phyloP scores from a whole-genome alignment of 2,888 invertebrate genomes.

The Elysia crispata region DNA sequence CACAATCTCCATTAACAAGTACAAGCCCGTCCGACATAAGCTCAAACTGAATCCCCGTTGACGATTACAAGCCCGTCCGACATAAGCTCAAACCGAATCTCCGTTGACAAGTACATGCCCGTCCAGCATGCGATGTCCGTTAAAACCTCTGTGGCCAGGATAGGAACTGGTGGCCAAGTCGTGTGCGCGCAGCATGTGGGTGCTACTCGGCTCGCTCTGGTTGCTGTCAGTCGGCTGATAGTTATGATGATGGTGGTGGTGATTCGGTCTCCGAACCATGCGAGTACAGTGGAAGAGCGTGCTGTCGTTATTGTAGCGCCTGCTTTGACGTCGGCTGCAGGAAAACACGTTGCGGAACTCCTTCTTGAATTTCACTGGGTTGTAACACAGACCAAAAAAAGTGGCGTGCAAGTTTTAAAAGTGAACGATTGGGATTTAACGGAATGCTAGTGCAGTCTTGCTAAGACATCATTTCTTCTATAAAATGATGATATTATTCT shows the following conservation, averaged over 20 bases:
- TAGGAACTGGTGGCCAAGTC: slow-evolving; percentile 26
- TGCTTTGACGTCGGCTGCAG: slow-evolving; percentile 43
- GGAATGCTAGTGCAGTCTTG: neutral
- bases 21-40: too few relatives aligned
- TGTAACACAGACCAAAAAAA: neutral
- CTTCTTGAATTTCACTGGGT: slow-evolving; percentile 56
- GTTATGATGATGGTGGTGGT: too few relatives aligned
- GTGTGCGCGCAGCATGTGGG: slow-evolving; percentile 39
- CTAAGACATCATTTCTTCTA: too few relatives aligned
- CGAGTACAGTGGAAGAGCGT: slow-evolving; percentile 44
- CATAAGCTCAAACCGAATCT: slow-evolving; percentile 21
- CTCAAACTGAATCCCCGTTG: too few relatives aligned
- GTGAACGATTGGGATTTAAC: neutral
- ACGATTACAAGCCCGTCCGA: too few relatives aligned
- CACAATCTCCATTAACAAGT: too few relatives aligned
- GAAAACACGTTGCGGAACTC: slow-evolving; percentile 56
- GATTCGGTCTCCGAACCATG: slow-evolving; percentile 7
- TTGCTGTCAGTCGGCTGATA: slow-evolving; percentile 22
- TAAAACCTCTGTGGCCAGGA: slow-evolving; percentile 25
- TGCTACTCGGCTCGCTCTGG: slow-evolving; percentile 22
- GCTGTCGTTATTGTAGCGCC: slow-evolving; percentile 44
- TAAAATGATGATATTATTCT: too few relatives aligned
- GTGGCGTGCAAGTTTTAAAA: neutral
- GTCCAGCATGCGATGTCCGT: slow-evolving; percentile 6
- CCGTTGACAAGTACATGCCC: neutral